Conservation (phyloP, 2,113 vertebrate species). For the Cyanoderma ruficeps region DNA sequence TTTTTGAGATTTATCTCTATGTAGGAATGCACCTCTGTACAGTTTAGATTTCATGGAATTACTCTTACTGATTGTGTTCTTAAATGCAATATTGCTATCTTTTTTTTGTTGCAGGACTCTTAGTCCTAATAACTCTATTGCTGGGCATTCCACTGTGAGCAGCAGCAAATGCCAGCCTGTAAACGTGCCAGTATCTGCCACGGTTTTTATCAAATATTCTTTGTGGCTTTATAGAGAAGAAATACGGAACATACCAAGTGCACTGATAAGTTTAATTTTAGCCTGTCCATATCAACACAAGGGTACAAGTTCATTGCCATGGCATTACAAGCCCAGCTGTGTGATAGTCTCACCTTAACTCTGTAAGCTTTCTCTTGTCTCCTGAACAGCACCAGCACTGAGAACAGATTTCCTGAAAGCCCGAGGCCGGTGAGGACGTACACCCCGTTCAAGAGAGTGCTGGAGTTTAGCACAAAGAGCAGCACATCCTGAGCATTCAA, state of each 20-base stretch:
- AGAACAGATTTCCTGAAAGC: conserved; percentile 41
- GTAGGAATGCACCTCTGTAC: not conserved
- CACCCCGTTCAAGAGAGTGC: conserved; percentile 86
- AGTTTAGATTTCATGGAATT: not conserved
- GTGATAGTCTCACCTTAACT: not conserved
- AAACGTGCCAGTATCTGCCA: not conserved
- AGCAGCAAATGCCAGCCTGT: not conserved
- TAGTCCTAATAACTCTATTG: not conserved
- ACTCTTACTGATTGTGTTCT: not conserved
- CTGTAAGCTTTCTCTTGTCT: conserved; percentile 3
- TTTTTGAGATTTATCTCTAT: not conserved
- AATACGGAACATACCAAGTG: not conserved
- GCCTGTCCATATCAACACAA: not conserved
- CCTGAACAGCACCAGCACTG: conserved; percentile 22
- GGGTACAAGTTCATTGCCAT: not conserved
- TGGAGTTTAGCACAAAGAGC: conserved; percentile 81
- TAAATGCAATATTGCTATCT: not conserved
- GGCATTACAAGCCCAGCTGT: not conserved
- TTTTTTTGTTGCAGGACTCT: not conserved
- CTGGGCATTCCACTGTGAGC: not conserved
- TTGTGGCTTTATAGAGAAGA: not conserved
- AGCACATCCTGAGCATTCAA: not conserved
- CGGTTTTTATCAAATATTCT: not conserved
- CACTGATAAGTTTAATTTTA: not conserved
- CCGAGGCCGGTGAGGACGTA: conserved; percentile 66